Evolutionary conservation across 2,113 vertebrate species (phyloP).

Genomic region (Neofelis nebulosa): DNA sequence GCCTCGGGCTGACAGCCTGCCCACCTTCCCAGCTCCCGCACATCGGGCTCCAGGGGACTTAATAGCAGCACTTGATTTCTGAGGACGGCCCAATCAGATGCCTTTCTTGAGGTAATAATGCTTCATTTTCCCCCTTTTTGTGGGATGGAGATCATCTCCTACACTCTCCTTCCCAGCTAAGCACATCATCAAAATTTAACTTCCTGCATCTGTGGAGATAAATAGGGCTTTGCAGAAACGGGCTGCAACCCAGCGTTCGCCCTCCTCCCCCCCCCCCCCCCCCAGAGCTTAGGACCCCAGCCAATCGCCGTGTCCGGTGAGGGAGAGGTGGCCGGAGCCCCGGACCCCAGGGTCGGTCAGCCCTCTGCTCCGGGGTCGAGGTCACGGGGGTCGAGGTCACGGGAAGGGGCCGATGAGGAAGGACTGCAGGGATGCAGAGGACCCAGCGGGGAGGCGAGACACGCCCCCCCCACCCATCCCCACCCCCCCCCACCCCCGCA

Average conservation of each 20-base stretch:
- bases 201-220: constrained; percentile 81
- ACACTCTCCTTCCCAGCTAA: constrained; percentile 49
- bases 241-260: background rate
- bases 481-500: background rate
- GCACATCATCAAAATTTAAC: constrained; percentile 78
- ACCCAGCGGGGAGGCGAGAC: background rate
- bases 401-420: background rate
- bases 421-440: background rate
- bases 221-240: constrained; percentile 57
- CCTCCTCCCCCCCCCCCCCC: no score
- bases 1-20: accelerated
- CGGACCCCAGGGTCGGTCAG: background rate
- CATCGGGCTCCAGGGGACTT: constrained; percentile 42
- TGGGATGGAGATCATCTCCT: constrained; percentile 49
- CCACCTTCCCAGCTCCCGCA: background rate
- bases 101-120: constrained; percentile 83
- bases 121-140: constrained; percentile 80
- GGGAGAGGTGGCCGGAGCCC: accelerated
- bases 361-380: background rate
- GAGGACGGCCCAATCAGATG: constrained; percentile 82
- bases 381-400: background rate
- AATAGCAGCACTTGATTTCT: constrained; percentile 68
- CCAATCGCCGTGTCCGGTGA: background rate
- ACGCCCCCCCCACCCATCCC: background rate
- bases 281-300: background rate